Evolutionary conservation across 1,140 invertebrate species (phyloP).

Genomic region (Pomacea maculata): DNA sequence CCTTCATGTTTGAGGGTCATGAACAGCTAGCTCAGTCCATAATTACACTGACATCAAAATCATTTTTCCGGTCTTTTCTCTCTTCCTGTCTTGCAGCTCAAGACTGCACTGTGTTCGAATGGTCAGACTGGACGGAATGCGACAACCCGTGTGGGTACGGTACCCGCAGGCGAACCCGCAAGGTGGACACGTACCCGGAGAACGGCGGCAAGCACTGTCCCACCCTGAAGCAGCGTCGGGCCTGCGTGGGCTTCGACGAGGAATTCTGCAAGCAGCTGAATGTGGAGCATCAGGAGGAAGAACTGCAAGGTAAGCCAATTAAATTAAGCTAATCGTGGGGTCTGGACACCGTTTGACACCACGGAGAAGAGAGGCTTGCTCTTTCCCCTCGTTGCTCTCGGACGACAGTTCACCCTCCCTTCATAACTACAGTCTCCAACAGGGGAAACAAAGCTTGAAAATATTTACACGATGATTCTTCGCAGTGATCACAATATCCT

Average conservation of each 20-base stretch:
- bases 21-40: too few relatives aligned
- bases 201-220: constrained; percentile 53
- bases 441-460: too few relatives aligned
- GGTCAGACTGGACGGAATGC: constrained; percentile 45
- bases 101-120: constrained; percentile 45
- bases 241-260: constrained; percentile 35
- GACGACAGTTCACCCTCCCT: too few relatives aligned
- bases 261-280: constrained; percentile 29
- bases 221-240: constrained; percentile 38
- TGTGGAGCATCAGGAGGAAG: constrained; percentile 32
- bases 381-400: too few relatives aligned
- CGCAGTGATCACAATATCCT: too few relatives aligned
- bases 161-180: constrained; percentile 37
- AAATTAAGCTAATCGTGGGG: too few relatives aligned
- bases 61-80: neutral
- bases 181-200: constrained; percentile 34
- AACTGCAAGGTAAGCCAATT: constrained; percentile 26
- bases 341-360: too few relatives aligned
- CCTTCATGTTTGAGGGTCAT: too few relatives aligned
- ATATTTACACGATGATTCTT: too few relatives aligned
- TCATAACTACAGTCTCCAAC: too few relatives aligned
- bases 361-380: too few relatives aligned
- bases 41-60: too few relatives aligned
- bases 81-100: constrained; percentile 41
- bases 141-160: constrained; percentile 44